Evolutionary conservation across 2,888 invertebrate species (phyloP).

Genomic region (Phyto melanocephala): DNA sequence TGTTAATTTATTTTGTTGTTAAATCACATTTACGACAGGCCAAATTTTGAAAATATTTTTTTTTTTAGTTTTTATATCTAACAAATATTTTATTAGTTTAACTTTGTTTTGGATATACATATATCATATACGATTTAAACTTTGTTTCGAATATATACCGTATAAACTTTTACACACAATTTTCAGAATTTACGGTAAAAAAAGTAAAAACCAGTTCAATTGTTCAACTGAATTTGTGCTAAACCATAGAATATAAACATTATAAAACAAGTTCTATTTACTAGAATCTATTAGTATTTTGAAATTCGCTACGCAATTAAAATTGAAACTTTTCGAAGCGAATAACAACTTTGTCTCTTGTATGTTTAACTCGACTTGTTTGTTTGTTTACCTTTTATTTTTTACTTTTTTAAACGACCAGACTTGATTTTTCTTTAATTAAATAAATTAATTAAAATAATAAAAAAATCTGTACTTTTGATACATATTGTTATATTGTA

Average conservation of each 20-base stretch:
- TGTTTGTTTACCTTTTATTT: too few species aligned
- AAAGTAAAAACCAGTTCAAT: not conserved
- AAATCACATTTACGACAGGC: not conserved
- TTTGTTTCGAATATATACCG: not conserved
- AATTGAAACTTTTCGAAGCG: too few species aligned
- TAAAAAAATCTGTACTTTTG: constrained; percentile 25
- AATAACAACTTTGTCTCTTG: too few species aligned
- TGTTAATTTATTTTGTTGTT: not conserved
- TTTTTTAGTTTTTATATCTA: not conserved
- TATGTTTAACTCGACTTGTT: too few species aligned
- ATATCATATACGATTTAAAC: too few species aligned
- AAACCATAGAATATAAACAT: constrained; percentile 16
- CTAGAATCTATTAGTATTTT: too few species aligned
- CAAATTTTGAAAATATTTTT: not conserved
- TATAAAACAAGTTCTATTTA: too few species aligned
- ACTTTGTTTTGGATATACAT: too few species aligned
- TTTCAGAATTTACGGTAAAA: not conserved
- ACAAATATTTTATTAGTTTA: not conserved
- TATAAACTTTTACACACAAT: not conserved
- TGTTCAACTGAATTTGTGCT: constrained; percentile 46
- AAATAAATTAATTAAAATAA: too few species aligned
- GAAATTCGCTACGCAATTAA: too few species aligned
- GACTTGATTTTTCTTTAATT: too few species aligned
- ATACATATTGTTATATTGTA: not conserved
- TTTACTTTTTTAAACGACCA: too few species aligned